A percentile compares a stretch with the other conserved stretches of the same genome.
Conservation (phyloP, 2,888 invertebrate species). For the Capitulum mitella region DNA sequence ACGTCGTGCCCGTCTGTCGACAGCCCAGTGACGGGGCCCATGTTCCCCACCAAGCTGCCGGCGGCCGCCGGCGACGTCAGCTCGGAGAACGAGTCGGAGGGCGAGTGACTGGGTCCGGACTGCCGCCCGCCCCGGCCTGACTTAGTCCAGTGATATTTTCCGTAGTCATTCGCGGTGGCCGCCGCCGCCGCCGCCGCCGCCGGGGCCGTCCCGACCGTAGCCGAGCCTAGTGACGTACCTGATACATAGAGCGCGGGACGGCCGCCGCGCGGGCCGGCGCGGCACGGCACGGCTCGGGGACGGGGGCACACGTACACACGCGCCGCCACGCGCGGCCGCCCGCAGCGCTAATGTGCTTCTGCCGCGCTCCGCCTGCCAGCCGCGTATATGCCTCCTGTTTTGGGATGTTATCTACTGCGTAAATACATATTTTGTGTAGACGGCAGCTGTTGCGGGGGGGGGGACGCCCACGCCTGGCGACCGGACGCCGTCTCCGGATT, state of each 20-base stretch:
- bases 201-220: neutral
- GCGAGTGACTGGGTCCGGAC: neutral
- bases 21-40: conserved; percentile 2
- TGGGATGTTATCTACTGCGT: neutral
- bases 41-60: conserved; percentile 13
- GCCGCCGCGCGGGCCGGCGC: neutral
- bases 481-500: neutral
- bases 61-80: neutral
- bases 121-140: neutral
- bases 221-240: conserved; percentile 1
- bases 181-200: neutral
- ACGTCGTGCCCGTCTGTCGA: neutral
- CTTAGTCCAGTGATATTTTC: conserved; percentile 10
- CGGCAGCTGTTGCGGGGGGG: neutral
- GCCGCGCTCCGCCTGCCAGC: neutral
- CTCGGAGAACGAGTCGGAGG: conserved; percentile 18
- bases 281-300: no score
- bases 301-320: no score
- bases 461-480: neutral
- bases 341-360: no score
- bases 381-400: neutral
- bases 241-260: neutral
- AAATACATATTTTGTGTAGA: neutral
- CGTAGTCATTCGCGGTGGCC: neutral
- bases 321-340: no score